Base-by-base conservation (phyloP, 1,140 invertebrate species). In the Drosophila triauraria region DNA sequence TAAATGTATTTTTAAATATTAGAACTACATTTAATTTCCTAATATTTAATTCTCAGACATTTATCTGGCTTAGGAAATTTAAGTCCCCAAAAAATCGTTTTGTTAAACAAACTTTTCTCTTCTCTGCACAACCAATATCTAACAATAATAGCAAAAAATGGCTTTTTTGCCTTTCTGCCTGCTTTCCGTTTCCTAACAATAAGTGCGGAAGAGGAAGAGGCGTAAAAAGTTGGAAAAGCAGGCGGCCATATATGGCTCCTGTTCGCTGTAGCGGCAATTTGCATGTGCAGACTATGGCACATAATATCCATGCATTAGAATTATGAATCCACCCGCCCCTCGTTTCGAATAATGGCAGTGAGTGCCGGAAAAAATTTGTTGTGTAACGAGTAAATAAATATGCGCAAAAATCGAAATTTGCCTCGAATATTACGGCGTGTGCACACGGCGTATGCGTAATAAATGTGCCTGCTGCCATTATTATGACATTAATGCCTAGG, bases 281-380 rank as follows among this genome's bases (percentile, higher is more conserved):
- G 78, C 85, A 90, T 88, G 85, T 81, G 78, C 67, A 83, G 69
- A 83, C 59, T 81, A 78, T 59, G 61, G 78, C 82, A 86, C 82
- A 86, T 87, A 87, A 88, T 90, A 81, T 85, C 74, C 59, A 81
- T 90, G 85, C 85, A 88, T 90, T 90, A 82, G 81, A 90, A 88
- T 88, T 88, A 90, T 88, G 85, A 72, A 67, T 48, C n/a, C 32
- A 35, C 32, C 40, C 20, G 23, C 10, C 43, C n/a, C 67, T 50
- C 40, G 54, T 67, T 54, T 35, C 68, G 70, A 72, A 81, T 88
- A 88, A 88, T 83, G 69, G 72, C 72, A 79, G 47, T 12, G 69
- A 62, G 46, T 47, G 63, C 50, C 70, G 72, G 63, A 43, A 51
- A 12, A 64, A 78, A 80, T 70, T 80, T 60, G 75, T 58, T 30